Evolutionary conservation across 2,797 vertebrate genomes (phyloP).

Genomic region (Smutsia temminckii): DNA sequence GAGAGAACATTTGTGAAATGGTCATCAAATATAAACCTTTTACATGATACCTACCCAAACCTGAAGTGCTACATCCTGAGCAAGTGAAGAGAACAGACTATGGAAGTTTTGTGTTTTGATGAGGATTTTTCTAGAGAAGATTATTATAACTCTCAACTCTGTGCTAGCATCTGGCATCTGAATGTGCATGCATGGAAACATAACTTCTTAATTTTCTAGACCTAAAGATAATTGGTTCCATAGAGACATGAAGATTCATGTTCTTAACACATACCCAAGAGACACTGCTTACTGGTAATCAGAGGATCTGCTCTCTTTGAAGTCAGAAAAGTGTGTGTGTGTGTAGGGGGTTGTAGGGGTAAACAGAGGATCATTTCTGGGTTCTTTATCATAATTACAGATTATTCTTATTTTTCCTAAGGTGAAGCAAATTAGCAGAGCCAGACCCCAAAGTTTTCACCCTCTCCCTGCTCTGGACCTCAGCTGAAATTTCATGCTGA

Average conservation of each 20-base stretch:
- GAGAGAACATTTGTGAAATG: background rate
- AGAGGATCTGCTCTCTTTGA: conserved; percentile 12
- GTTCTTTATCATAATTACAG: background rate
- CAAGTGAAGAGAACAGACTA: background rate
- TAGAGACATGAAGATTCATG: conserved; percentile 49
- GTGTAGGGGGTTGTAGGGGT: background rate
- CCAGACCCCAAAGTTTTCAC: background rate
- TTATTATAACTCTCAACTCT: background rate
- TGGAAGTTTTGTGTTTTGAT: background rate
- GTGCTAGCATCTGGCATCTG: background rate
- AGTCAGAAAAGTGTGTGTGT: background rate
- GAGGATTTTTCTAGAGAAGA: background rate
- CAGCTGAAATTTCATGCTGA: background rate
- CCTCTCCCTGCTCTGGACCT: background rate
- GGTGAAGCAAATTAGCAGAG: background rate
- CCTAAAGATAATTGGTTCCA: conserved; percentile 62
- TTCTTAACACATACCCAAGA: background rate
- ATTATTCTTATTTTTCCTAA: background rate
- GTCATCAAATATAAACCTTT: background rate
- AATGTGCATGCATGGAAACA: background rate
- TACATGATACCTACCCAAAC: background rate
- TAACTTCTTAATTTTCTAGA: conserved; percentile 53
- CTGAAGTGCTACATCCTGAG: background rate
- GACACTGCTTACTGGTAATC: background rate
- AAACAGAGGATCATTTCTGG: background rate